Percentiles rank a stretch among this genome's conserved stretches.
Conservation (phyloP, 2,797 vertebrate genomes). For the Antrozous pallidus region DNA sequence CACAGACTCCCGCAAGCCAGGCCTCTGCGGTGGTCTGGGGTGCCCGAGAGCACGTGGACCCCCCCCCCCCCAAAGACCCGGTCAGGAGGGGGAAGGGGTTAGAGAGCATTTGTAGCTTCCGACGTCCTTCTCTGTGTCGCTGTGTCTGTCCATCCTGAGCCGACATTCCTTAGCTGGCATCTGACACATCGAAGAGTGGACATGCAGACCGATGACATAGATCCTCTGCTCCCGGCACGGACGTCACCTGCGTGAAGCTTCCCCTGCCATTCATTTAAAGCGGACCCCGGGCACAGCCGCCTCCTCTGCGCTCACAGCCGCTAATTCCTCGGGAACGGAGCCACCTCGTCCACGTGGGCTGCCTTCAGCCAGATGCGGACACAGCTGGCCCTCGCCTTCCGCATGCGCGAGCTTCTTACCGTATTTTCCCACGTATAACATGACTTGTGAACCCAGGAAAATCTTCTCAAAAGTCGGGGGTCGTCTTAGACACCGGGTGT, state of each 20-base stretch:
- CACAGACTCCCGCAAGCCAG: neutral
- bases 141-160: neutral
- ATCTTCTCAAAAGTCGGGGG: no score
- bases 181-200: no score
- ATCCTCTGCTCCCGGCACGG: neutral
- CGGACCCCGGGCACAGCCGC: neutral
- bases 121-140: neutral
- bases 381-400: neutral
- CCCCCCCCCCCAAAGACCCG: no score
- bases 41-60: neutral
- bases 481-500: no score
- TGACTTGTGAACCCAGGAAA: no score
- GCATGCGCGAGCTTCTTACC: slow-evolving; percentile 3
- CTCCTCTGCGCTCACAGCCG: neutral
- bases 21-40: neutral
- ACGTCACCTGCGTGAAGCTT: fast-evolving
- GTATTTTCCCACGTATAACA: no score
- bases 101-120: neutral
- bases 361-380: neutral
- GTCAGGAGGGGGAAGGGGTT: neutral
- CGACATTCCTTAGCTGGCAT: neutral
- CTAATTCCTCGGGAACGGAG: neutral
- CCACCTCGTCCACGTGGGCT: neutral
- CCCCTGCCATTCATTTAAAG: neutral
- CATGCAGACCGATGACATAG: fast-evolving